Evolutionary conservation across 2,888 invertebrate genomes (phyloP), one percentile per base, ranked within the genome.

Genomic region (Andrena dorsata): DNA sequence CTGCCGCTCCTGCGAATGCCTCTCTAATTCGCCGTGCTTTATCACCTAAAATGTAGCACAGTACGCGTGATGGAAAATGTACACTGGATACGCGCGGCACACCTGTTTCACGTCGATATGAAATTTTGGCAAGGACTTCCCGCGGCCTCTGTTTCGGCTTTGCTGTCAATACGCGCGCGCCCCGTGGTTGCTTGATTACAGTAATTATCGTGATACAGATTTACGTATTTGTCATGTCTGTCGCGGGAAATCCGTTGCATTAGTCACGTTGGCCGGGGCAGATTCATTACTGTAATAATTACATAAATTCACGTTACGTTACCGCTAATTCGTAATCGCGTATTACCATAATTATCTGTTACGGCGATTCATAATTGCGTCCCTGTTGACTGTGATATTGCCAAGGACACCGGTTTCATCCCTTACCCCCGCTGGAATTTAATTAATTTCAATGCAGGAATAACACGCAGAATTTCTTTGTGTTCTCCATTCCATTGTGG

Each of bases 221-320:
- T 86, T 82, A 84, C 84, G 84, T 84, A 87, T 80, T 82, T 85
- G 76, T 87, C 87, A 82, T 76, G 76, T 74, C 76, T 41, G 64
- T 58, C 75, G 71, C 63, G 66, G 77, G 82, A 84, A 84, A 87
- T 87, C 79, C 85, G 82, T 70, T 75, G 68, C 84, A 82, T 86
- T 77, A 78, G 79, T 82, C 85, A 82, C 70, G 82, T 76, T 74
- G 82, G 56, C 79, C 74, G 63, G 56, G 56, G 76, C 74, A 76
- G 79, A 87, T 86, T 86, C 82, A 87, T 86, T 84, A 75, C 80
- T 82, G 72, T 74, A 76, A 72, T 87, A 87, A 86, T 86, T 86
- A 87, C 84, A 76, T 74, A 79, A 82, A 87, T 74, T 76, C 82
- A 66, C 85, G 77, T 82, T 87, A 79, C 77, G 76, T 77, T 76